These are phyloP conservation scores for Hypsibius dujardini DNA, from an alignment of 1,140 invertebrate genomes.

Conservation along the genomic window DNA sequence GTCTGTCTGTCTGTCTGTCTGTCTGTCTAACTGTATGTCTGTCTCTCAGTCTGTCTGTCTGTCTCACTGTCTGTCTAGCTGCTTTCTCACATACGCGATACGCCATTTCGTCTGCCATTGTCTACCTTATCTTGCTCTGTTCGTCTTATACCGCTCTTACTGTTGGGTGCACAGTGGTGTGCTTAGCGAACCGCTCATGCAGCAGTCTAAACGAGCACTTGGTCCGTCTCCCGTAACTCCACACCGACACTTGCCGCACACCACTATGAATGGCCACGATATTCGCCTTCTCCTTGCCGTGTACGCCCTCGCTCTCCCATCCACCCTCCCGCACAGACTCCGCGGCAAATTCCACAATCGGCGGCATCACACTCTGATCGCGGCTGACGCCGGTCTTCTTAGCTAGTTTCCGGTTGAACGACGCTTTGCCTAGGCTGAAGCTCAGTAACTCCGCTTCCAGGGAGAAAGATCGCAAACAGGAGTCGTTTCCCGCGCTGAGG, in stretches of 20 bases:
- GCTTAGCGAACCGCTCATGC: conserved; percentile 35
- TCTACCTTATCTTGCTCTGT: too few relatives aligned
- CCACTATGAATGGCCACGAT: conserved; percentile 63
- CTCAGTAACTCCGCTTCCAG: conserved; percentile 73
- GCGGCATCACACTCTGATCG: conserved; percentile 49
- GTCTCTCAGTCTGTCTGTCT: too few relatives aligned
- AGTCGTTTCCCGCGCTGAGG: conserved; percentile 41
- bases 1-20: too few relatives aligned
- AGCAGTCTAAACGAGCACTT: conserved; percentile 57
- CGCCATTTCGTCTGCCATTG: too few relatives aligned
- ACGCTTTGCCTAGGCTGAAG: conserved; percentile 65
- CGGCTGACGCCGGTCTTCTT: conserved; percentile 43
- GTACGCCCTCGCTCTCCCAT: conserved; percentile 57
- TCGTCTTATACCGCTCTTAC: too few relatives aligned
- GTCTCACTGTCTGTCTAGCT: too few relatives aligned
- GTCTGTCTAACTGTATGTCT: too few relatives aligned
- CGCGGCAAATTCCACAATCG: conserved; percentile 50
- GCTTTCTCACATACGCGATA: too few relatives aligned
- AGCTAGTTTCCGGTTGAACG: conserved; percentile 56
- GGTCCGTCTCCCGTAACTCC: conserved; percentile 65
- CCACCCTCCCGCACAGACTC: conserved; percentile 21
- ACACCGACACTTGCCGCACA: conserved; percentile 57
- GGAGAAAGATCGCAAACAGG: conserved; percentile 67
- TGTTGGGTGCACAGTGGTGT: conserved; percentile 27
- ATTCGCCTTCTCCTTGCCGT: conserved; percentile 52